A percentile compares a stretch with the other conserved stretches of the same genome.
These are phyloP conservation scores for Papilio dardanus DNA, from an alignment of 1,140 invertebrate genomes.

Conservation along the genomic window DNA sequence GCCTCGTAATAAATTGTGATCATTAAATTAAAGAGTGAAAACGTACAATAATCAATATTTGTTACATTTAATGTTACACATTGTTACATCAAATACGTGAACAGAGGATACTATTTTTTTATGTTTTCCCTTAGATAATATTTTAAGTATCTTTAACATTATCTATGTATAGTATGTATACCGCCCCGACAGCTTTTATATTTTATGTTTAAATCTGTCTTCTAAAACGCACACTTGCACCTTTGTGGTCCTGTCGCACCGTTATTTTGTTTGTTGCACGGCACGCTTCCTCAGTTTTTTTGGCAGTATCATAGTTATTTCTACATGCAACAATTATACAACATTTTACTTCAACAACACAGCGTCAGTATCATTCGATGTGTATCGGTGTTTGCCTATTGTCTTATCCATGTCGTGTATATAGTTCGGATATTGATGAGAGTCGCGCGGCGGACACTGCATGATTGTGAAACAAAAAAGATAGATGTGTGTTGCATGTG, in stretches of 20 bases:
- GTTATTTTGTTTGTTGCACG: conserved; percentile 65
- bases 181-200: conserved; percentile 29
- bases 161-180: conserved; percentile 29
- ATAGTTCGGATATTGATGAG: conserved; percentile 56
- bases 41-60: conserved; percentile 77
- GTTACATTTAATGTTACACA: conserved; percentile 78
- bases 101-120: conserved; percentile 71
- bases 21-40: conserved; percentile 74
- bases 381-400: conserved; percentile 62
- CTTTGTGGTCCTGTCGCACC: conserved; percentile 71
- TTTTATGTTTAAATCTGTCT: conserved; percentile 44
- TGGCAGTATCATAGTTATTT: conserved; percentile 52
- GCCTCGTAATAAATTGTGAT: conserved; percentile 73
- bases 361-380: conserved; percentile 66
- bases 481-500: conserved; percentile 82
- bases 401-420: conserved; percentile 63
- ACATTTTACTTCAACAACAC: conserved; percentile 71
- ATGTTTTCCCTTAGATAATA: conserved; percentile 54
- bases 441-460: conserved; percentile 60
- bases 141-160: conserved; percentile 19
- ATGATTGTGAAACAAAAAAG: conserved; percentile 73
- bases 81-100: conserved; percentile 75
- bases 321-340: conserved; percentile 57
- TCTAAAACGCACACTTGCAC: conserved; percentile 58
- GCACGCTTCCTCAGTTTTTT: conserved; percentile 63